Base-by-base conservation (phyloP, 2,888 invertebrate species). In the Nezara viridula region DNA sequence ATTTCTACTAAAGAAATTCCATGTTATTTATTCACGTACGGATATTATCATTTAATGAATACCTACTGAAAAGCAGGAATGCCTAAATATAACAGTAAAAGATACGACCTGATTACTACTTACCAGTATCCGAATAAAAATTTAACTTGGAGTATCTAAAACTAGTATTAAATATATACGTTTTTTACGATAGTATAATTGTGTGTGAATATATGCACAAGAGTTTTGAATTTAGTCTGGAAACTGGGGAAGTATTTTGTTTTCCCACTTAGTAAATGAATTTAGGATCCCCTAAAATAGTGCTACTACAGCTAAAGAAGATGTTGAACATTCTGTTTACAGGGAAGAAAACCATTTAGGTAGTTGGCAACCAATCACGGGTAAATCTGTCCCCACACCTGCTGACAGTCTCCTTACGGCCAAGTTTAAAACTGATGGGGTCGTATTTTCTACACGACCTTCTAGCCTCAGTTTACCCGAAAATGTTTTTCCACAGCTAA, bases 301-400 rank as follows among this genome's bases (percentile, higher is more conserved):
- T 16, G 1, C 7, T 7, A 37, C 37, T 73, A 60, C 27, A 27
- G 14, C 60, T 14, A 24, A 60, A 60, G 32, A 9, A 73, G 66
- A 73, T 73, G 66, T 73, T 73, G 37, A 21, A 73, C 66, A 73
- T 37, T 73, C 32, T 73, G 66, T 73, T 73, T 73, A 73, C 66
- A 73, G 4, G 66, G 37, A 27, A 12, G 27, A 27, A 27, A 27
- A n/a, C 60, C 60, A 60, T 73, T 37, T 73, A 19, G 66, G 66
- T 19, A 73, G 66, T 73, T 73, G 66, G 66, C 66, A 73, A 73
- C 66, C 66, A 73, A 37, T 73, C 5, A 37, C 19, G 66, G 66
- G 66, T 73, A 73, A 73, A 73, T 37, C 66, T 73, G 66, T 73
- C 66, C 66, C 32, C 37, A 37, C 66, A 73, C 66, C 66, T 73